Base-by-base conservation (phyloP, 2,797 vertebrate species). In the Centropyge bicolor region DNA sequence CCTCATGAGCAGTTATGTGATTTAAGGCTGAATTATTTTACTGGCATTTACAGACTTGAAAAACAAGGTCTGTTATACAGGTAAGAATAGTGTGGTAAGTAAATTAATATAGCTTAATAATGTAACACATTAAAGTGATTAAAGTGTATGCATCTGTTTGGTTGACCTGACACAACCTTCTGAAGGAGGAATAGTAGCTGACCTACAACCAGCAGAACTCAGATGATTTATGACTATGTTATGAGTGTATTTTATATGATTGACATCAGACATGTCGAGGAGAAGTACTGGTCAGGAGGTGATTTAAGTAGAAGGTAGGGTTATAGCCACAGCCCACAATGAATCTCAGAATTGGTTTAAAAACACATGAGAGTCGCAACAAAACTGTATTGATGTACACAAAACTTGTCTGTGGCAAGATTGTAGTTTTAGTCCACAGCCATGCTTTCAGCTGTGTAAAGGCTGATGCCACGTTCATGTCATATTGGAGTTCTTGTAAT, bases 11-110 rank as follows among this genome's bases (percentile, higher is more conserved):
- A 49, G 43, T 62, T 49, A 20, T n/a, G 43, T 36, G 20, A 79
- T 74, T 80, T 56, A 48, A 62, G 68, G 22, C 35, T n/a, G 27
- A 74, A 78, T 69, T 61, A 51, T 79, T 67, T 71, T 4, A 40
- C 40, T 17, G 35, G 19, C 35, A 10, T 76, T 59, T 45, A 49
- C 31, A 46, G 43, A 24, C 62, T 61, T 63, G 12, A 49, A 70
- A 68, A 66, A 70, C 7, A 41, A 70, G 19, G 22, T 76, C 38
- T 61, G 22, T 66, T 57, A 52, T 45, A 19, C 4, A 24, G 36
- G 43, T 67, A 70, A 65, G 31, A 17, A 55, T 4, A 49, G 64
- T 51, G 38, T 51, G 27, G 35, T n/a, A 7, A 51, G 46, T 54
- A 41, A 38, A 74, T 73, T 4, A 64, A 57, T 20, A 11, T 27